Base-by-base conservation (phyloP, 2,888 invertebrate species). In the Agrenia bidenticulata region DNA sequence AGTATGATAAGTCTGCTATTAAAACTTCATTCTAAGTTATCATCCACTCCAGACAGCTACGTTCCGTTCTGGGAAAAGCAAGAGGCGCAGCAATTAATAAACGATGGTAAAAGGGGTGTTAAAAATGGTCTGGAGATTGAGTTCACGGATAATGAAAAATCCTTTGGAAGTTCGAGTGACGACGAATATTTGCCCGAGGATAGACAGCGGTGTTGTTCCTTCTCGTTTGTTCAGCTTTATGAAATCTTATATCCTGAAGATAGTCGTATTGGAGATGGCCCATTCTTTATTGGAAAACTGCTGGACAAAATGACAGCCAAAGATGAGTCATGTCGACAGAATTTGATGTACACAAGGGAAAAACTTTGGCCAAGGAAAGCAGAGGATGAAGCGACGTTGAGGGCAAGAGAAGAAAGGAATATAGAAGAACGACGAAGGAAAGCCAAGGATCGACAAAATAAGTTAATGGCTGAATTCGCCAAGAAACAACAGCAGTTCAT, bases 391-490 rank as follows among this genome's bases (percentile, higher is more conserved):
- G 90, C 89, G 78, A 89, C 89, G 77, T 88, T 88, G 54, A 80
- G 75, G 70, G 80, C 82, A 63, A 81, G 85, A 60, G 89, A 89
- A 77, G 85, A 85, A 2, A 83, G 86, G 63, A 92, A 93, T 77
- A 86, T 89, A 72, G 92, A 92, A 77, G 92, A 92, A 78, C 85
- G 91, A n/a, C 85, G 91, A 27, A 85, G 88, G 32, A 84, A 88
- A 72, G 94, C 94, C 0, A 89, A 89, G 76, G 95, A 95, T 77
- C 85, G 96, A 1, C 95, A 96, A 78, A 88, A 91, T 77, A 91
- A 92, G 79, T 81, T 97, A 74, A 93, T 97, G 91, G 90, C 89
- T 37, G 93, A 96, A 79, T 94, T 96, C 82, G 93, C 92, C 9
- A 87, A 88, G 39, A 88, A 90, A 76, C 96, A 95, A 80, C 90